Conservation (phyloP, 2,888 invertebrate species). For the Parnassius apollo region DNA sequence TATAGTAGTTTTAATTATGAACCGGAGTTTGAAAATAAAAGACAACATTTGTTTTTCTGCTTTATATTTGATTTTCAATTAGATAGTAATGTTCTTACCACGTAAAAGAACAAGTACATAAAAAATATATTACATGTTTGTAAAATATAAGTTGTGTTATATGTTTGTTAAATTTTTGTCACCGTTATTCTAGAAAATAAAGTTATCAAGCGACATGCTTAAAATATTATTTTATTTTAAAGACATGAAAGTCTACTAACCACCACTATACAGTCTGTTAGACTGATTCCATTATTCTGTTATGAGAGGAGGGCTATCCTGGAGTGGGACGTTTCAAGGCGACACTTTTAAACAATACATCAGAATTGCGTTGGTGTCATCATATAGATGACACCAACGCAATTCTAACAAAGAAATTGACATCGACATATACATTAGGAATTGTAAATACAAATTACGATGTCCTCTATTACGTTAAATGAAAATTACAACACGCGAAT, state of each 20-base stretch:
- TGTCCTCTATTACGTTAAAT: constrained; percentile 8
- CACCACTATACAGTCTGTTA: too few relatives aligned
- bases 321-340: too few relatives aligned
- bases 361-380: too few relatives aligned
- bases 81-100: constrained; percentile 47
- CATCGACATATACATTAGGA: background rate
- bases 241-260: too few relatives aligned
- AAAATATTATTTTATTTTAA: too few relatives aligned
- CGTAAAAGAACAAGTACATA: constrained; percentile 29
- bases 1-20: too few relatives aligned
- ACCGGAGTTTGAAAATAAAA: background rate
- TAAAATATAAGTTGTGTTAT: constrained; percentile 9
- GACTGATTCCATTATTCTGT: too few relatives aligned
- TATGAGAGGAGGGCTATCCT: too few relatives aligned
- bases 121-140: constrained; percentile 38
- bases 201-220: too few relatives aligned
- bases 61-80: constrained; percentile 36
- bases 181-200: too few relatives aligned
- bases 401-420: background rate
- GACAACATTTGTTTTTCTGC: constrained; percentile 6
- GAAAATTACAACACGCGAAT: constrained; percentile 6
- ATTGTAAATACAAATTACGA: constrained; percentile 1
- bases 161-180: constrained; percentile 26
- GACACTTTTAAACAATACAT: background rate
- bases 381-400: background rate